Percentiles rank a stretch among this genome's conserved stretches.
Conservation (phyloP, 2,888 invertebrate genomes). For the Polylopha cassiicola region DNA sequence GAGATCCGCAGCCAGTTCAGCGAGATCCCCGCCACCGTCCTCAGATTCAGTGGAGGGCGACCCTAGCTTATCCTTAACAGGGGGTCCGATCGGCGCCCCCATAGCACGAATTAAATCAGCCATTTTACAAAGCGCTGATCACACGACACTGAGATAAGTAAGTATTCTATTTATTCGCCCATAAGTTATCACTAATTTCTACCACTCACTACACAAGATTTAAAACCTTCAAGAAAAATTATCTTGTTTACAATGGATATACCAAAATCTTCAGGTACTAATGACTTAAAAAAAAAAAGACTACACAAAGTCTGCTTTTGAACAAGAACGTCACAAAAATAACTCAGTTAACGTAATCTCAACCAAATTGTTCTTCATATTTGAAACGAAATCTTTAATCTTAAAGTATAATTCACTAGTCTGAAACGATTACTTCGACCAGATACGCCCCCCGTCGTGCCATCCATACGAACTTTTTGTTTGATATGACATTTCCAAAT, state of each 20-base stretch:
- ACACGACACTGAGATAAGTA: conserved; percentile 15
- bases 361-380: background rate
- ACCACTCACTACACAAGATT: conserved; percentile 4
- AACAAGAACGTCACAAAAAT: conserved; percentile 1
- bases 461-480: conserved; percentile 15
- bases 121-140: conserved; percentile 60
- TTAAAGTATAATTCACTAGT: conserved; percentile 4
- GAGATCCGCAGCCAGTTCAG: conserved; percentile 79
- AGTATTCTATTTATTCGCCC: conserved; percentile 1
- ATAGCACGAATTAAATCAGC: conserved; percentile 83
- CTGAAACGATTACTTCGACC: conserved; percentile 11
- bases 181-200: conserved; percentile 1
- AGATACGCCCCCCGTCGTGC: conserved; percentile 20
- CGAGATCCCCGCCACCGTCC: conserved; percentile 83
- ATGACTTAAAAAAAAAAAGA: conserved; percentile 10
- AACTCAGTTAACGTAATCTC: background rate
- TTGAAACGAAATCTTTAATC: conserved; percentile 1
- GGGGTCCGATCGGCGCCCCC: conserved; percentile 81
- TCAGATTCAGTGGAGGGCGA: conserved; percentile 92
- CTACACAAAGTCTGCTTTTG: too few relatives aligned
- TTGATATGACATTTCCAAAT: conserved; percentile 17
- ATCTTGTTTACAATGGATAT: conserved; percentile 19
- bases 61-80: conserved; percentile 84
- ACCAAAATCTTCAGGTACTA: conserved; percentile 15
- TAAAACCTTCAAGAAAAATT: conserved; percentile 10